A percentile compares a stretch with the other conserved stretches of the same genome.
phyloP scores from a whole-genome alignment of 2,113 vertebrate genomes.

The Fulmarus glacialis region DNA sequence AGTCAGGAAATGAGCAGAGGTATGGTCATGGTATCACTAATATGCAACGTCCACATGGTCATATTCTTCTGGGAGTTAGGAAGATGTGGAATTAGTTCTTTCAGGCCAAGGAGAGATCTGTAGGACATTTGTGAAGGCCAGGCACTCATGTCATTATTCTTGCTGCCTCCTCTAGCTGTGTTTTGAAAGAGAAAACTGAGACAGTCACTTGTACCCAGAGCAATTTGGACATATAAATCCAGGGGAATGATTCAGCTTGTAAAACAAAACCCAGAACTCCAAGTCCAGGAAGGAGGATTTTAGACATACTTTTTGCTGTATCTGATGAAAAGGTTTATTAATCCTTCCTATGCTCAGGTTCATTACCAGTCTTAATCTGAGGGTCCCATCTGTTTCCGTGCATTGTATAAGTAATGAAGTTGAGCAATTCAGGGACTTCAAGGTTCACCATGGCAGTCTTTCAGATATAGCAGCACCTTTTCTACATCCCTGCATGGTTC shows the following conservation, averaged over 20 bases:
- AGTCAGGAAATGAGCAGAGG: not conserved
- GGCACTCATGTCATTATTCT: not conserved
- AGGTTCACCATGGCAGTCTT: not conserved
- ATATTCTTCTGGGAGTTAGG: not conserved
- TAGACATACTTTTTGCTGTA: not conserved
- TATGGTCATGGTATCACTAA: not conserved
- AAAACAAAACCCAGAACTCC: not conserved
- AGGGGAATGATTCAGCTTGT: not conserved
- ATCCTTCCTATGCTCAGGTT: not conserved
- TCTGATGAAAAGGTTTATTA: not conserved
- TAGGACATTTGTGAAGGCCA: not conserved
- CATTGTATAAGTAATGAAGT: not conserved
- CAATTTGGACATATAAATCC: not conserved
- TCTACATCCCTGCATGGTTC: not conserved
- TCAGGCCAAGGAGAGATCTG: fast-evolving
- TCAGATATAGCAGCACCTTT: not conserved
- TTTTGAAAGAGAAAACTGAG: not conserved
- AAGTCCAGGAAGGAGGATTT: not conserved
- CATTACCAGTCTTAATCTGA: not conserved
- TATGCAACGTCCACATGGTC: fast-evolving
- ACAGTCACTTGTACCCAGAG: not conserved
- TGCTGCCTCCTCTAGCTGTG: not conserved
- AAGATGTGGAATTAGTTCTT: not conserved
- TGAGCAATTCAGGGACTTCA: not conserved
- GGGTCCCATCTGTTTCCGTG: not conserved